Base-by-base conservation (phyloP, 2,797 vertebrate species). In the Tamandua tetradactyla region DNA sequence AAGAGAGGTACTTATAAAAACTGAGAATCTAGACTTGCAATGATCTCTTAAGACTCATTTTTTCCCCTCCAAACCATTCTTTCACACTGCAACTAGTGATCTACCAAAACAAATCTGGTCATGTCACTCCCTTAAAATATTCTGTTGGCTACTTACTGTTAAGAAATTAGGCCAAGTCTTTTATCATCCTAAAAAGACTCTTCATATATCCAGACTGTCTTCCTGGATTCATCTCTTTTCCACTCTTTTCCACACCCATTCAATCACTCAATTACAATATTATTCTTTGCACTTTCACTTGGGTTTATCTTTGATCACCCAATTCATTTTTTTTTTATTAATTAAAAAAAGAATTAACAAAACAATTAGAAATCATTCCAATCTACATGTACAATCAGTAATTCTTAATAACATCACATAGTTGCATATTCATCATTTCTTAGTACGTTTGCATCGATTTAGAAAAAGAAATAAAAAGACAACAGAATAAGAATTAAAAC, bases 41-140 rank as follows among this genome's bases (percentile, higher is more conserved):
- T 42, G 52, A 88, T 59, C 49, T 92, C 59, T 23, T 44, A 85
- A 78, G 68, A 72, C 49, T 20, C 44, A 89, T 81, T 74, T 87
- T 35, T 49, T 2, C 32, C 52, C 76, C 37, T 79, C 85, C 52
- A 30, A n/a, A 90, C 35, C 80, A 59, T 78, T 88, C 61, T 83
- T n/a, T 74, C 42, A 78, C 35, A 68, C 2, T n/a, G 35, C 8
- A 82, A 4, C 10, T 94, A 71, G 35, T 68, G 37, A 92, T 59
- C 42, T 49, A 76, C 27, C 68, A 90, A 75, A 92, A 94, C 62
- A 87, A 97, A 88, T 57, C 25, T n/a, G 9, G 22, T 49, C 12
- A 3, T 69, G 25, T 74, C 30, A 88, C 57, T 78, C 55, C 92
- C 52, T 94, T 71, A 89, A 89, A 79, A 47, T 10, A 12, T 35